These are phyloP conservation scores for Matsumyia berberina DNA, from an alignment of 2,888 invertebrate species.

Conservation along the genomic window DNA sequence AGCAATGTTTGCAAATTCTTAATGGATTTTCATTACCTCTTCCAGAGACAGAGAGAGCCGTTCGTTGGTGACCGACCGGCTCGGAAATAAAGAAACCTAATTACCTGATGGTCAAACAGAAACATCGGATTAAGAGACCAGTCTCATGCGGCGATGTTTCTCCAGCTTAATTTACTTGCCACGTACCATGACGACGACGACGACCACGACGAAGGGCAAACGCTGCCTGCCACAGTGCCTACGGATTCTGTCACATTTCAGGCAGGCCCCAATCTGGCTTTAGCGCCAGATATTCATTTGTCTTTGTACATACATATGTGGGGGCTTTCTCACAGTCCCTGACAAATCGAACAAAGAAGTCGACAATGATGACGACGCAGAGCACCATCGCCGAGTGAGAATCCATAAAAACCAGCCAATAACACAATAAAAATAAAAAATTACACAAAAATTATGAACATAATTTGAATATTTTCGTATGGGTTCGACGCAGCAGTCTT, in stretches of 20 bases:
- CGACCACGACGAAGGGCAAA: constrained; percentile 38
- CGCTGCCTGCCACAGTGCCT: constrained; percentile 7
- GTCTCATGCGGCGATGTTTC: constrained; percentile 71
- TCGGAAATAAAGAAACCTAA: constrained; percentile 65
- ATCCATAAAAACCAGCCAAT: constrained; percentile 71
- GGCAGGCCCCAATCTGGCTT: constrained; percentile 53
- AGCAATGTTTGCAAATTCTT: constrained; percentile 75
- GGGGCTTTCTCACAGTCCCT: constrained; percentile 78
- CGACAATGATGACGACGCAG: constrained; percentile 56
- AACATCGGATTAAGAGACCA: constrained; percentile 73
- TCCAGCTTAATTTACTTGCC: constrained; percentile 68
- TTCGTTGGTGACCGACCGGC: constrained; percentile 37
- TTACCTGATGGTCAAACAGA: constrained; percentile 74
- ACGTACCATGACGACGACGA: constrained; percentile 58
- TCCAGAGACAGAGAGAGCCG: constrained; percentile 30
- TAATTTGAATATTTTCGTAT: constrained; percentile 72
- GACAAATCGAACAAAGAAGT: constrained; percentile 77
- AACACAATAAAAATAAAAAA: constrained; percentile 75
- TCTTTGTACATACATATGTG: constrained; percentile 43
- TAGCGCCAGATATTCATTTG: constrained; percentile 62
- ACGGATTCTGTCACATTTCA: constrained; percentile 47
- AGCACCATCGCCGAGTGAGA: constrained; percentile 27
- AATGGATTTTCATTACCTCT: constrained; percentile 75
- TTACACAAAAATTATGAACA: constrained; percentile 75
- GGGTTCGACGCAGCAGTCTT: constrained; percentile 30